These are phyloP conservation scores for Drosophila ambigua DNA, from an alignment of 1,140 invertebrate species.

Conservation along the genomic window DNA sequence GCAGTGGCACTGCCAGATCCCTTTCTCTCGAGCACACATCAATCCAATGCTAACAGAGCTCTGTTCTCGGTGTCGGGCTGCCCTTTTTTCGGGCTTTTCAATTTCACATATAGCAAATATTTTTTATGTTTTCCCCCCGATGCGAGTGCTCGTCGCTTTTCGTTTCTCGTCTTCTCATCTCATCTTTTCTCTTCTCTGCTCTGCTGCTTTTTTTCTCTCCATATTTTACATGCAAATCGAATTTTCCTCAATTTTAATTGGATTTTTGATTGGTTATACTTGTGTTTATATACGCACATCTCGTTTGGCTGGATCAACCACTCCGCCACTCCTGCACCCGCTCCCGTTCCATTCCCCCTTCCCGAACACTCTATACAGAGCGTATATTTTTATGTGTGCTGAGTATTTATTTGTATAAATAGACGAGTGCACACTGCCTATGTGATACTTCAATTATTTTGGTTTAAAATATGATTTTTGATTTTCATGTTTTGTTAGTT, in stretches of 20 bases:
- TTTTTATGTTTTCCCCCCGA: constrained; percentile 66
- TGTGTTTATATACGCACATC: constrained; percentile 81
- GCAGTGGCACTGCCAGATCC: constrained; percentile 14
- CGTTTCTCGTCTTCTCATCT: constrained; percentile 39
- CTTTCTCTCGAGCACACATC: constrained; percentile 47
- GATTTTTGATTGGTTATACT: constrained; percentile 84
- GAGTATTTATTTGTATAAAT: constrained; percentile 48
- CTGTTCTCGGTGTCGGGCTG: constrained; percentile 54
- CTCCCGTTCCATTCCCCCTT: not conserved
- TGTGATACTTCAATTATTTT: constrained; percentile 47
- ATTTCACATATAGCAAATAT: constrained; percentile 79
- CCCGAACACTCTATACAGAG: not conserved
- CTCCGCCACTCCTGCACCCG: constrained; percentile 1
- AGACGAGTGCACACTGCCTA: constrained; percentile 16
- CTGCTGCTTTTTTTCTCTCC: constrained; percentile 37
- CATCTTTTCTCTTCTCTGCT: constrained; percentile 7
- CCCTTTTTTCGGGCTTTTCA: constrained; percentile 78
- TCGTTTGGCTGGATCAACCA: constrained; percentile 46
- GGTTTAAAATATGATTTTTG: constrained; percentile 57
- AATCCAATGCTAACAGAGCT: constrained; percentile 66
- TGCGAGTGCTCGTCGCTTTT: constrained; percentile 17
- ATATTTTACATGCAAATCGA: constrained; percentile 84
- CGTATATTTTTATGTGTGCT: constrained; percentile 25
- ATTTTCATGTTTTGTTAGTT: constrained; percentile 50
- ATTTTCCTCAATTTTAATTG: constrained; percentile 84